Percentiles rank a stretch among this genome's conserved stretches.
Evolutionary conservation across 2,113 vertebrate genomes (phyloP).

Genomic region (Corythornis cristatus): DNA sequence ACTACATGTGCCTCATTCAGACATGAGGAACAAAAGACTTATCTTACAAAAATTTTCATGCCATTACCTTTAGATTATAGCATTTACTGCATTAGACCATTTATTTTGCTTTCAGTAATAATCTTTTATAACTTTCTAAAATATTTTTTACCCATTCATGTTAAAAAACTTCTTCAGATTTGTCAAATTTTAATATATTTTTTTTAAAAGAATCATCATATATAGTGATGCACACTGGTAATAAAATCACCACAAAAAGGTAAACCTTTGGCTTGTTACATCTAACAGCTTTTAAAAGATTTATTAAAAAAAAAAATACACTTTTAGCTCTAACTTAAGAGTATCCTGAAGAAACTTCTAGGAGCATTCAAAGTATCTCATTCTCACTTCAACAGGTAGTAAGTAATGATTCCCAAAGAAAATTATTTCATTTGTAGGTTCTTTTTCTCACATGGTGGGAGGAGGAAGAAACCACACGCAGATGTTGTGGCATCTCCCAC

Average conservation of each 20-base stretch:
- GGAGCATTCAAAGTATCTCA: not conserved
- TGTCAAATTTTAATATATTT: not conserved
- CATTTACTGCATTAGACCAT: not conserved
- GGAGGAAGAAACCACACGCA: not conserved
- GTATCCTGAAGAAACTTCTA: not conserved
- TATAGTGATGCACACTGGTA: not conserved
- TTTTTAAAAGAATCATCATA: not conserved
- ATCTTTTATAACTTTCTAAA: not conserved
- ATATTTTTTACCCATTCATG: not conserved
- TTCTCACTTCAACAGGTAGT: not conserved
- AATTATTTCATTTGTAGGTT: not conserved
- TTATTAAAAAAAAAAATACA: not conserved
- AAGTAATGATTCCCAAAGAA: not conserved
- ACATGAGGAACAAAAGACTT: not conserved
- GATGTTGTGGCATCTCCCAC: slow-evolving; percentile 11
- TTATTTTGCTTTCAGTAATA: not conserved
- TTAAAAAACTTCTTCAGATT: not conserved
- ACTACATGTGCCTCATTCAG: not conserved
- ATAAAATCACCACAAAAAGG: not conserved
- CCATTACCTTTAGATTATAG: not conserved
- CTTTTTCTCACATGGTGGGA: not conserved
- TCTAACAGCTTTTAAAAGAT: not conserved
- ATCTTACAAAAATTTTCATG: not conserved
- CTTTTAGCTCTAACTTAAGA: not conserved
- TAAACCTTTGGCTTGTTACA: not conserved